phyloP scores from a whole-genome alignment of 1,140 invertebrate genomes.

The Steinernema feltiae region DNA sequence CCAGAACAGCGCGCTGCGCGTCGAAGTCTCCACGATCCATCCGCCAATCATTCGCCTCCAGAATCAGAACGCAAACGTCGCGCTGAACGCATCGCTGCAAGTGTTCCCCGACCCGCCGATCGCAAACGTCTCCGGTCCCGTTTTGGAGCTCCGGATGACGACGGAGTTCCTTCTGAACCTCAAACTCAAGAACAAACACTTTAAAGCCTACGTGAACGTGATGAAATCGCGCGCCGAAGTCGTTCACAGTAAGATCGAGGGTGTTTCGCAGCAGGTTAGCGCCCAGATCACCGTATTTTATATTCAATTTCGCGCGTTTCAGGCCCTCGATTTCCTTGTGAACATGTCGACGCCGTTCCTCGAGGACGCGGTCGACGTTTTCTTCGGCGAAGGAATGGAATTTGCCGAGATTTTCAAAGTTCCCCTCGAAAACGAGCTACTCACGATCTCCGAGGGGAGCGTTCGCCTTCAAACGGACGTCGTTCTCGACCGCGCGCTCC shows the following conservation, averaged over 20 bases:
- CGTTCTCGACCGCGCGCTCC: neutral
- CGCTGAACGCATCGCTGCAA: constrained; percentile 35
- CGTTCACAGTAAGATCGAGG: constrained; percentile 34
- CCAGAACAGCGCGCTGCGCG: constrained; percentile 37
- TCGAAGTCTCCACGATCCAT: constrained; percentile 37
- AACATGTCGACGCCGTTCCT: constrained; percentile 47
- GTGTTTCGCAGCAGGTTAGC: constrained; percentile 45
- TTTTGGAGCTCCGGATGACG: constrained; percentile 32
- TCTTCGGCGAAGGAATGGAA: constrained; percentile 31
- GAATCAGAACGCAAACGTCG: constrained; percentile 27
- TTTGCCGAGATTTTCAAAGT: neutral
- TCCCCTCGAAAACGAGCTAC: neutral
- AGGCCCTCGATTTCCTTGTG: constrained; percentile 50
- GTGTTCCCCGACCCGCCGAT: constrained; percentile 21
- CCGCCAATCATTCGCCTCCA: constrained; percentile 36
- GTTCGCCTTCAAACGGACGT: neutral
- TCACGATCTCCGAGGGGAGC: neutral
- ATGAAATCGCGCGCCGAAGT: constrained; percentile 43
- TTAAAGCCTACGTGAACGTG: constrained; percentile 44
- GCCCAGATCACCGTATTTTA: neutral
- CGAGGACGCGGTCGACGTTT: constrained; percentile 44
- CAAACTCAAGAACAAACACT: constrained; percentile 39
- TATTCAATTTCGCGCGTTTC: constrained; percentile 18
- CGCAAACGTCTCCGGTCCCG: constrained; percentile 23
- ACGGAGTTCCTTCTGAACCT: constrained; percentile 36